phyloP scores from a whole-genome alignment of 2,113 vertebrate genomes.

The Climacteris rufus region DNA sequence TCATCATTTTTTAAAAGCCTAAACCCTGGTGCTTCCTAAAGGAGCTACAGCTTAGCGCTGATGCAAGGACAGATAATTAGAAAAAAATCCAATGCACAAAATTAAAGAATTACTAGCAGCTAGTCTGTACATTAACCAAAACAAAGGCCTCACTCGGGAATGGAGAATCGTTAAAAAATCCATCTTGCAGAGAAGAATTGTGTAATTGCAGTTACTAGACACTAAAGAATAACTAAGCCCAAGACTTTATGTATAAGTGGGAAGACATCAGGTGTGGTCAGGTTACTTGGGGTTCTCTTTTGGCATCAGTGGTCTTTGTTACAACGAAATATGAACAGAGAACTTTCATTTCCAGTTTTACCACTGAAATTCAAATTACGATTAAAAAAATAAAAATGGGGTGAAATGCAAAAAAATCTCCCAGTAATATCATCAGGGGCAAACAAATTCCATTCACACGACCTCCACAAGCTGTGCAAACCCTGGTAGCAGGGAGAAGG shows the following conservation, averaged over 20 bases:
- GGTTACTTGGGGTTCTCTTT: neutral
- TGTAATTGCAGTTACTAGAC: neutral
- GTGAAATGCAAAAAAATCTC: neutral
- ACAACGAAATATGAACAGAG: fast-evolving
- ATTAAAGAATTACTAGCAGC: neutral
- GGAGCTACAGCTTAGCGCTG: neutral
- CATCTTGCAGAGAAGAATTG: neutral
- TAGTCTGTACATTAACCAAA: neutral
- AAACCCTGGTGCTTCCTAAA: neutral
- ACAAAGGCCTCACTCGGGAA: neutral
- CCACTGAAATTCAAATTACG: neutral
- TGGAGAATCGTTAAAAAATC: neutral
- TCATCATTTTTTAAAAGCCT: neutral
- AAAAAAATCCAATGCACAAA: neutral
- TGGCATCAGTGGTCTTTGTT: neutral
- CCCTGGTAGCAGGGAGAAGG: neutral
- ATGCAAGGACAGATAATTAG: neutral
- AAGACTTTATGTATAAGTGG: neutral
- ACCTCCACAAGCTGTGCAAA: neutral
- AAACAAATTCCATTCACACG: neutral
- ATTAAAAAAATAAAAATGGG: neutral
- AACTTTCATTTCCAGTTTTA: neutral
- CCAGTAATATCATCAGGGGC: neutral
- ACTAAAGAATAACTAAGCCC: neutral
- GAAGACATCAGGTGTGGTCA: neutral